Evolutionary conservation across 2,797 vertebrate genomes (phyloP), one percentile per base, ranked within the genome.

Genomic region (Thripadectes ignobilis): DNA sequence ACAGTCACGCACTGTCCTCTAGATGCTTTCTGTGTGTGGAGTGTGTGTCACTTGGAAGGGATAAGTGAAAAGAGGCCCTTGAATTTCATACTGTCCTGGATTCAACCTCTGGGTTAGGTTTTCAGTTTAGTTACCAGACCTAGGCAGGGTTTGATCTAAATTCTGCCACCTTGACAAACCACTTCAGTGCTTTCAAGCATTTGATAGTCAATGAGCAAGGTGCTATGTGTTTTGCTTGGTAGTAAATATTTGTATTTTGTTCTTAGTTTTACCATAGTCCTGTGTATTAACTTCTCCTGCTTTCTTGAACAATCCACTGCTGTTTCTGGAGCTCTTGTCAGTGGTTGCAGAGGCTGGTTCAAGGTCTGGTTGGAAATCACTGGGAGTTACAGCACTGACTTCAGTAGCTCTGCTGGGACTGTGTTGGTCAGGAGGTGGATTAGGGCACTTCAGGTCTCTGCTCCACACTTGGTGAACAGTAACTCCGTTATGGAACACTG

Each of bases 41-140:
- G 52, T 2, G 7, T 48, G 7, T 73, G 62, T 34, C 78, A 20
- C 30, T 77, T 73, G 61, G 80, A 85, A 94, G 76, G 80, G 43
- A 36, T 58, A 74, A 92, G 55, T 12, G 27, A 54, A 85, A 69
- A 81, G 77, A 63, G 85, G 41, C 66, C 55, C 61, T 45, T 46
- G 63, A 57, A 69, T 80, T 95, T 93, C 58, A 20, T 75, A 57
- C 90, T 92, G 71, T 66, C 66, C 81, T 88, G 74, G 65, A 36
- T 14, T 92, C 94, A 84, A 22, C 79, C 76, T 88, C 85, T 85
- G 75, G 17, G 48, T 55, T 74, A 34, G 80, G 49, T 84, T 96
- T 91, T 27, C 39, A 62, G 58, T 52, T 91, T 78, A 49, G 54
- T 36, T 84, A 41, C 46, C 51, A 94, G 36, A 68, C 48, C 20